Evolutionary conservation across 2,113 vertebrate species (phyloP), one percentile per base, ranked within the genome.

Genomic region (Anseranas semipalmata): DNA sequence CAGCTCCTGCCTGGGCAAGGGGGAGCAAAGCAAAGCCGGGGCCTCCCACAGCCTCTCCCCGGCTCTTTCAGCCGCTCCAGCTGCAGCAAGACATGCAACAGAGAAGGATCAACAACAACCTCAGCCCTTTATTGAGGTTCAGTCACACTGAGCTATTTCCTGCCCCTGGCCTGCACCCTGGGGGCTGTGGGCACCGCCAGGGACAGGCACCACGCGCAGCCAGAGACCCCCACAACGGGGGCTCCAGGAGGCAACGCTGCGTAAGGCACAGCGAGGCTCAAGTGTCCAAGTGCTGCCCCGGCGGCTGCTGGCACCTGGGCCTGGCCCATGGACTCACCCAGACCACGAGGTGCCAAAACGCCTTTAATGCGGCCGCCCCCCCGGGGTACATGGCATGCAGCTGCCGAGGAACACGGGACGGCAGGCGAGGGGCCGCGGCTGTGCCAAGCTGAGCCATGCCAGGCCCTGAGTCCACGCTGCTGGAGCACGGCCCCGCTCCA

Each of bases 51-150:
- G 13, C 28, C 30, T 11, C 53, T 25, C 9, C 8, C 15, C 5
- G 35, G 50, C 20, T 25, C 14, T 9, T 25, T 12, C 19, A 6
- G 5, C 17, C 28, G 43, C 9, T 14, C 5, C 13, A 13, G 43
- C 46, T 3, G 9, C 46, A 32, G n/a, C 59, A 28, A 4, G 22
- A 56, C 17, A 33, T 4, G 21, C 7, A 21, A 50, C 35, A 7
- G 6, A 15, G 27, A 12, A 39, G 55, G 24, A 2, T 35, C 32
- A 15, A 35, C 50, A 25, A 9, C 72, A 1, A 20, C 68, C 68
- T 32, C 81, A 22, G 59, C 65, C 62, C 52, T 96, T 96, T 96
- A 96, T 94, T 95, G 92, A 71, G 84, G 79, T 10, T 20, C 3
- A 1, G 41, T 15, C 45, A 30, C 24, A 2, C 6, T 1, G 2